Conservation (phyloP, 2,797 vertebrate genomes). For the Acanthiza pusilla region DNA sequence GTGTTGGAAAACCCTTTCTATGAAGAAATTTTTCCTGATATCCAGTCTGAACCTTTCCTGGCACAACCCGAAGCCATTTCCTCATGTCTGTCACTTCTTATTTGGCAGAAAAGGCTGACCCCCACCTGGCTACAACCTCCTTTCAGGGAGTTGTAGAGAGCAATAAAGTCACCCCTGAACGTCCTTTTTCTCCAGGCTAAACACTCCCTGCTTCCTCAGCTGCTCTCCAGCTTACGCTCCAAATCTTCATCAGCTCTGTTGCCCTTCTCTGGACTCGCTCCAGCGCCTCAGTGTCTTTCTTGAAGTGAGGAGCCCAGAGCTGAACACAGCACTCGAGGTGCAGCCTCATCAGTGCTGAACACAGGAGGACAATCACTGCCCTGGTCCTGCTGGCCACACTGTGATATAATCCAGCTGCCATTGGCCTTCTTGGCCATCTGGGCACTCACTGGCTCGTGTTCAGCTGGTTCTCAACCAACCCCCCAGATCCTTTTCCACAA, state of each 20-base stretch:
- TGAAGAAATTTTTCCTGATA: background rate
- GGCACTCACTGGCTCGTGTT: rapidly evolving
- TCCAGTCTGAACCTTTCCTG: background rate
- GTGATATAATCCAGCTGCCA: background rate
- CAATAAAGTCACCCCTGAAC: background rate
- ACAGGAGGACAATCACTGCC: background rate
- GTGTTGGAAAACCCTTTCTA: background rate
- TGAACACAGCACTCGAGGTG: rapidly evolving
- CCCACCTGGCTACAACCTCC: background rate
- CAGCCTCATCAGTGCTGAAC: background rate
- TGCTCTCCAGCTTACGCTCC: background rate
- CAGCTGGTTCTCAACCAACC: background rate
- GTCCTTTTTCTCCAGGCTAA: background rate
- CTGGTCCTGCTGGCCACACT: background rate
- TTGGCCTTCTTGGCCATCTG: background rate
- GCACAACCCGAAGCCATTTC: background rate
- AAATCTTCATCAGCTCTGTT: background rate
- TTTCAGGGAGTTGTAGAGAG: background rate
- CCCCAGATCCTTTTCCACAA: background rate
- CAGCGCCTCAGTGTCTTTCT: background rate
- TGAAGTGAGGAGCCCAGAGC: background rate
- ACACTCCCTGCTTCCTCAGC: background rate
- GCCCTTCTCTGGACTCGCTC: background rate
- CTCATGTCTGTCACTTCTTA: background rate
- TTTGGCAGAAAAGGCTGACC: rapidly evolving